Percentiles rank a stretch among this genome's conserved stretches.
These are phyloP conservation scores for Leucosticte australis DNA, from an alignment of 2,113 vertebrate genomes.

Conservation along the genomic window DNA sequence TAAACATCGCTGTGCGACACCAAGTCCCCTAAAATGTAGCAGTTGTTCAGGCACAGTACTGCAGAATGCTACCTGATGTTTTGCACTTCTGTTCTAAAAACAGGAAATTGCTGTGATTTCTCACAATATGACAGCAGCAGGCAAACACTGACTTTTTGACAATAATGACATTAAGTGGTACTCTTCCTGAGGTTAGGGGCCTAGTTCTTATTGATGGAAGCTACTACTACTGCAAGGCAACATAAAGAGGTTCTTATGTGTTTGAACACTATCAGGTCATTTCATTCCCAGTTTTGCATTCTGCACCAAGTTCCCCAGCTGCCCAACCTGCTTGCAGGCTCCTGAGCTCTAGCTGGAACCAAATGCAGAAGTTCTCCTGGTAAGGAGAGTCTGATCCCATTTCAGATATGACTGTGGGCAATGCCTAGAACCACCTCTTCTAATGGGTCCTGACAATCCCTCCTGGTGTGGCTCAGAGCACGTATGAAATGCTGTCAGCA, in stretches of 20 bases:
- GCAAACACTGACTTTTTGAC: background rate
- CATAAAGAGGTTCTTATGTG: background rate
- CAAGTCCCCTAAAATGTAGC: background rate
- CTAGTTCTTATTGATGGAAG: background rate
- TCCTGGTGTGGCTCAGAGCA: background rate
- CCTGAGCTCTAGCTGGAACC: background rate
- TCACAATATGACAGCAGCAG: background rate
- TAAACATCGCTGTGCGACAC: background rate
- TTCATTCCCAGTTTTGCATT: background rate
- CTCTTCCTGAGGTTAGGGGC: background rate
- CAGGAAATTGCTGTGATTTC: slow-evolving; percentile 1
- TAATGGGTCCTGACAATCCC: background rate
- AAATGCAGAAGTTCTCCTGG: background rate
- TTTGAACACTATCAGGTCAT: background rate
- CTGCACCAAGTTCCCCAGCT: background rate
- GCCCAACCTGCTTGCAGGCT: background rate
- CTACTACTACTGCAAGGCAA: background rate
- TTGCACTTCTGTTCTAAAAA: slow-evolving; percentile 23
- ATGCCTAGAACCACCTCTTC: background rate
- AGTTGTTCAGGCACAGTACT: background rate
- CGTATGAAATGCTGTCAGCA: fast-evolving
- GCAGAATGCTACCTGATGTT: background rate
- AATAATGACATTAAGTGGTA: background rate
- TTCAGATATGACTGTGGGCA: background rate
- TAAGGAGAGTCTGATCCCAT: background rate